Evolutionary conservation across 2,888 invertebrate genomes (phyloP).

Genomic region (Mimumesa dahlbomi): DNA sequence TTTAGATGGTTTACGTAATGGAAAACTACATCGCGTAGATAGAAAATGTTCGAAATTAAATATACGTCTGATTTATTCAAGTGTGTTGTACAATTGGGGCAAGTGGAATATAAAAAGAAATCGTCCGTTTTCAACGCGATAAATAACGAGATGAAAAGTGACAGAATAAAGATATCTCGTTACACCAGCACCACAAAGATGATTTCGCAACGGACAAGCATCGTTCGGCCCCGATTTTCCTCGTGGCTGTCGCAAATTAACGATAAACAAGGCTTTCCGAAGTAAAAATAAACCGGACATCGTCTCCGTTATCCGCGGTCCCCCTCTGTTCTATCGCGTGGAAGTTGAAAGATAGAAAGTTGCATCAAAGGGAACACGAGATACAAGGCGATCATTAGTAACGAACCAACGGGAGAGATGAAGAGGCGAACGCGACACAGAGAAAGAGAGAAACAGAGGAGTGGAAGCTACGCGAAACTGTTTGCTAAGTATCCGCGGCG

Average conservation of each 20-base stretch:
- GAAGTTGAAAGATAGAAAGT: slow-evolving; percentile 11
- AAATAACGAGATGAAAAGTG: too few relatives aligned
- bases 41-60: too few relatives aligned
- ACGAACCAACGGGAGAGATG: slow-evolving; percentile 17
- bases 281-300: not conserved
- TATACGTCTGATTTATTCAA: too few relatives aligned
- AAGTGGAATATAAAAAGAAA: too few relatives aligned
- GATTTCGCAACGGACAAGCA: too few relatives aligned
- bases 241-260: not conserved
- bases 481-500: slow-evolving; percentile 32
- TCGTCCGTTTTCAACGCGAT: too few relatives aligned
- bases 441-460: slow-evolving; percentile 30
- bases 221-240: too few relatives aligned
- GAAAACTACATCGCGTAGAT: too few relatives aligned
- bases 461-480: slow-evolving; percentile 39
- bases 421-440: slow-evolving; percentile 12
- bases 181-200: too few relatives aligned
- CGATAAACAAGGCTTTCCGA: not conserved
- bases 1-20: not conserved
- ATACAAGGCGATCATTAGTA: slow-evolving; percentile 24
- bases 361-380: slow-evolving; percentile 7
- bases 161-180: too few relatives aligned
- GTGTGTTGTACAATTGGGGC: too few relatives aligned
- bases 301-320: not conserved
- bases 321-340: not conserved